Conservation (phyloP, 2,888 invertebrate species). For the Xylocampa areola region DNA sequence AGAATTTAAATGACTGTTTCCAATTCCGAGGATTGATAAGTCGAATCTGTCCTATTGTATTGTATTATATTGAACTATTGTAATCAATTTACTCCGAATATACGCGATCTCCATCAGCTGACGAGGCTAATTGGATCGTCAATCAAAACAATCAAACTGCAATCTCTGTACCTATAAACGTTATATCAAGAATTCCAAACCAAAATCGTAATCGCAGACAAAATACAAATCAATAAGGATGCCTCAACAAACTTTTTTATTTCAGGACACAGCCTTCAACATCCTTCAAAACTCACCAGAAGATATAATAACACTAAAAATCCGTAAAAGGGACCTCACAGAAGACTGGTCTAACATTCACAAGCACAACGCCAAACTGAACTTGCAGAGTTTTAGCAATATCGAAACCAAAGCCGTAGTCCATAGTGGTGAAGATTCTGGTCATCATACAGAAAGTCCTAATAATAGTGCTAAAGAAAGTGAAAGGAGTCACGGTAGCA, state of each 20-base stretch:
- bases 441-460: conserved; percentile 85
- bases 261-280: conserved; percentile 90
- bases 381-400: conserved; percentile 84
- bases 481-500: conserved; percentile 81
- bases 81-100: conserved; percentile 9
- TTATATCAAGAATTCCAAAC: too few relatives aligned
- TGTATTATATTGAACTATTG: conserved; percentile 29
- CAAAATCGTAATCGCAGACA: too few relatives aligned
- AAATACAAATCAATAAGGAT: too few relatives aligned
- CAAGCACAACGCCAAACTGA: conserved; percentile 81
- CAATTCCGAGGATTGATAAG: conserved; percentile 12
- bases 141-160: conserved; percentile 7
- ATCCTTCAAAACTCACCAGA: conserved; percentile 91
- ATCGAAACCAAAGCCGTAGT: conserved; percentile 85
- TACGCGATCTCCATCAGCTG: conserved; percentile 7
- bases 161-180: background rate
- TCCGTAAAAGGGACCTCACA: conserved; percentile 82
- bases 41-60: conserved; percentile 13
- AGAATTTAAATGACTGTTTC: background rate
- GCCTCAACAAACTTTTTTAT: conserved; percentile 13
- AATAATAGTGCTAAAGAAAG: conserved; percentile 86
- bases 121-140: conserved; percentile 16
- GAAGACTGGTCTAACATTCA: conserved; percentile 84
- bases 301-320: conserved; percentile 89
- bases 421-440: conserved; percentile 85